A percentile compares a stretch with the other conserved stretches of the same genome.
phyloP scores from a whole-genome alignment of 2,113 vertebrate species.

The Perognathus longimembris region DNA sequence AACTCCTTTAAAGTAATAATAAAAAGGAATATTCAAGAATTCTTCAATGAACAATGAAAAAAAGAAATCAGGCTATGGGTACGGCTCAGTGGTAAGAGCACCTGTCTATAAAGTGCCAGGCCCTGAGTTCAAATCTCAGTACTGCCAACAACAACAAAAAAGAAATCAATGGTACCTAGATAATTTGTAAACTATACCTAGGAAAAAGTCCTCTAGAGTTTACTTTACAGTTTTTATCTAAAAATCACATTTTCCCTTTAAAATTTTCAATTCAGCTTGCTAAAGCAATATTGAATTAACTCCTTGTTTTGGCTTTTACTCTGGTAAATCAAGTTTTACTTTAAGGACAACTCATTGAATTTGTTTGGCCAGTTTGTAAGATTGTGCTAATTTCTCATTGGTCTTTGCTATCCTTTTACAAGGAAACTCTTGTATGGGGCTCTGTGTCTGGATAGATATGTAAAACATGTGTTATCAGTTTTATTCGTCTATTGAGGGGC shows the following conservation, averaged over 20 bases:
- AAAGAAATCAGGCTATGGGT: no score
- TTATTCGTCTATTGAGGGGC: no score
- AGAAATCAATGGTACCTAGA: neutral
- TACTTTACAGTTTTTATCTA: neutral
- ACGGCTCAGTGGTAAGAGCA: no score
- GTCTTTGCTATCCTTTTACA: neutral
- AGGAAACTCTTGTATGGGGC: neutral
- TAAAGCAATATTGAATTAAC: neutral
- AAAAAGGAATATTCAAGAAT: no score
- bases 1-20: no score
- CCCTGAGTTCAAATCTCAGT: no score
- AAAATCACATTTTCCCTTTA: neutral
- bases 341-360: neutral
- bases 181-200: neutral
- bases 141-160: no score
- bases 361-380: neutral
- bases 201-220: neutral
- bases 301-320: neutral
- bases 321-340: neutral
- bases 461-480: neutral
- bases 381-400: slow-evolving; percentile 8
- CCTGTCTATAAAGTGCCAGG: no score
- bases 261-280: slow-evolving; percentile 8
- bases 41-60: no score
- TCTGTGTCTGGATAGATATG: neutral